Evolutionary conservation across 2,888 invertebrate species (phyloP), one percentile per base, ranked within the genome.

Genomic region (Meta bourneti): DNA sequence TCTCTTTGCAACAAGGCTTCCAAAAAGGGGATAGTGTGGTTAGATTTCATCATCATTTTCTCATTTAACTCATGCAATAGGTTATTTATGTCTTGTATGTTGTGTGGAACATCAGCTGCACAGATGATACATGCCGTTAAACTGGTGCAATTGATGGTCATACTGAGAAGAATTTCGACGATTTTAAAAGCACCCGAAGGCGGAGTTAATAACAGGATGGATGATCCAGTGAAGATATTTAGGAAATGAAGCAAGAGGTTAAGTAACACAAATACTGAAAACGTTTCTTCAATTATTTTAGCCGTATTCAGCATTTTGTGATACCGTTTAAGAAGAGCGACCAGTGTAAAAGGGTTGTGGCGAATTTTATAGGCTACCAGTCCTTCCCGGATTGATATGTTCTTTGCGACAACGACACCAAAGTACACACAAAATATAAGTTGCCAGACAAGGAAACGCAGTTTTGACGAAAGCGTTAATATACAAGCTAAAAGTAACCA

Each of bases 1-100:
- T 61, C 61, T n/a, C 79, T 51, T 19, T 54, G 79, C 54, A 79
- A n/a, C 11, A 79, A n/a, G 13, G 79, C 79, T 19, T 79, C 19
- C 2, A 79, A 9, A 11, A 19, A 54, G 19, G 79, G 20, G 11
- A n/a, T 52, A 7, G 9, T 19, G 7, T 52, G 16, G 19, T 9
- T 54, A 7, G 19, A 52, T 4, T 9, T 52, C 7, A 79, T 19
- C 0, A 19, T 1, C 20, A 79, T 54, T 8, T 79, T 52, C 52
- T 79, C 79, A 19, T 79, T 54, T 4, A 79, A 9, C 20, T 54
- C 52, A 13, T 52, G 20, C n/a, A 79, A 19, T 5, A 7, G 16
- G 7, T 20, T 54, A 9, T 79, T 54, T n/a, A 79, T n/a, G 7
- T 19, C 11, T n/a, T 20, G 52, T 4, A 54, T 19, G n/a, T 20